Conservation (phyloP, 1,140 invertebrate genomes). For the Tetragonula clypearis region DNA sequence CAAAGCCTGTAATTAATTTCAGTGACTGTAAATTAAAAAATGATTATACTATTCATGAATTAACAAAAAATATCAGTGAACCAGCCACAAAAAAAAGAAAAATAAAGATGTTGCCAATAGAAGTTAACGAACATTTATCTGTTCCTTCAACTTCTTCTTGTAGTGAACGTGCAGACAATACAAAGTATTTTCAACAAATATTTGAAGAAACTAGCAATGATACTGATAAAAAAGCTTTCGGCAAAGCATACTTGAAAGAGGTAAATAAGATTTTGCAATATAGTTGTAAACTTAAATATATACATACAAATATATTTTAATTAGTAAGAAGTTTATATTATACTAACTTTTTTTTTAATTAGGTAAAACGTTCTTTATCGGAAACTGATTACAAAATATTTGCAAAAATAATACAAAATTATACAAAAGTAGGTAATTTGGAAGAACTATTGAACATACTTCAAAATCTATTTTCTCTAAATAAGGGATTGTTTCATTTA, state of each 20-base stretch:
- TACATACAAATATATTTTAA: not conserved
- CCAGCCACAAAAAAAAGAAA: conserved; percentile 81
- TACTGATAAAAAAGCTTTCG: conserved; percentile 65
- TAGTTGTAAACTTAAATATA: not conserved
- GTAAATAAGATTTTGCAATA: conserved; percentile 50
- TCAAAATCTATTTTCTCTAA: conserved; percentile 80
- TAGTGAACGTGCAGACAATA: conserved; percentile 53
- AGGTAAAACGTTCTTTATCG: conserved; percentile 83
- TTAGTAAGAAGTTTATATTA: not conserved
- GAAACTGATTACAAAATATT: conserved; percentile 83
- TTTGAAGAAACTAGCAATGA: conserved; percentile 18
- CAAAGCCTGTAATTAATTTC: conserved; percentile 73
- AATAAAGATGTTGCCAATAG: conserved; percentile 80
- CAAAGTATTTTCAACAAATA: conserved; percentile 66
- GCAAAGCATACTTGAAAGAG: conserved; percentile 72
- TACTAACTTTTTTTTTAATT: conserved; percentile 40
- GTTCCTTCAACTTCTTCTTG: conserved; percentile 69
- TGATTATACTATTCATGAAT: conserved; percentile 71
- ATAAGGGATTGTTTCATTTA: conserved; percentile 83
- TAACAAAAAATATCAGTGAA: conserved; percentile 68
- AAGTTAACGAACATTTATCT: conserved; percentile 67
- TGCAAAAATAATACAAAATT: conserved; percentile 83
- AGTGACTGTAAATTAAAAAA: conserved; percentile 62
- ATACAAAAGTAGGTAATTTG: conserved; percentile 83
- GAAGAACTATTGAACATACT: conserved; percentile 81